Conservation (phyloP, 1,140 invertebrate genomes). For the Episyrphus balteatus region DNA sequence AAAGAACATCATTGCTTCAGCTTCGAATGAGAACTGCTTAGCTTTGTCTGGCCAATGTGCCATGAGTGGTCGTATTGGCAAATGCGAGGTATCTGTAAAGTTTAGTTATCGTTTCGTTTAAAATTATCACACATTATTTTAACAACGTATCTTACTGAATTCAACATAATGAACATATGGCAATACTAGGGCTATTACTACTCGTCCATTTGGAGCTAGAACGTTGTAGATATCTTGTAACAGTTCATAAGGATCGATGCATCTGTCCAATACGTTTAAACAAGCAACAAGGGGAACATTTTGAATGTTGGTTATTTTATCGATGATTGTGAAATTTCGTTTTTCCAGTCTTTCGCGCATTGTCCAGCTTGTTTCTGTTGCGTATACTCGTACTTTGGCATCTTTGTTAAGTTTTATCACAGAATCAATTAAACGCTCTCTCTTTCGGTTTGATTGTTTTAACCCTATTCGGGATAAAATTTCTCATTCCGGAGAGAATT, state of each 20-base stretch:
- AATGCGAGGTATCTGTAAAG: too few species aligned
- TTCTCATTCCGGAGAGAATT: too few species aligned
- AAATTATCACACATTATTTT: too few species aligned
- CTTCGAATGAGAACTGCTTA: slow-evolving; percentile 23
- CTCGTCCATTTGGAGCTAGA: slow-evolving; percentile 53
- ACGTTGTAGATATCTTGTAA: slow-evolving; percentile 52
- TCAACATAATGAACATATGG: slow-evolving; percentile 85
- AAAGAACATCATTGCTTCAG: slow-evolving; percentile 28
- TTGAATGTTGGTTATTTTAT: slow-evolving; percentile 19
- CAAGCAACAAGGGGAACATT: slow-evolving; percentile 56
- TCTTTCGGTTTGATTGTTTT: too few species aligned
- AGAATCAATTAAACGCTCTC: slow-evolving; percentile 47
- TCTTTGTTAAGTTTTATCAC: slow-evolving; percentile 15
- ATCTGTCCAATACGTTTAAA: slow-evolving; percentile 79
- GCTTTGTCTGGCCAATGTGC: slow-evolving; percentile 15
- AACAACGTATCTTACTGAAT: slow-evolving; percentile 18
- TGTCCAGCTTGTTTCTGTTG: slow-evolving; percentile 71
- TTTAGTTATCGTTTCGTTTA: too few species aligned
- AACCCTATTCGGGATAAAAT: too few species aligned
- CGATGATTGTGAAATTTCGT: slow-evolving; percentile 49
- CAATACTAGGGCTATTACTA: slow-evolving; percentile 71
- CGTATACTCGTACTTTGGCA: slow-evolving; percentile 58
- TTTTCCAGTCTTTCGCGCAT: slow-evolving; percentile 63
- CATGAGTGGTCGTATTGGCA: slow-evolving; percentile 27
- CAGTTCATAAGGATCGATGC: slow-evolving; percentile 62